A percentile compares a stretch with the other conserved stretches of the same genome.
Evolutionary conservation across 92 coral and sea anemone genomes (phyloP).

Genomic region (Ricordea florida): DNA sequence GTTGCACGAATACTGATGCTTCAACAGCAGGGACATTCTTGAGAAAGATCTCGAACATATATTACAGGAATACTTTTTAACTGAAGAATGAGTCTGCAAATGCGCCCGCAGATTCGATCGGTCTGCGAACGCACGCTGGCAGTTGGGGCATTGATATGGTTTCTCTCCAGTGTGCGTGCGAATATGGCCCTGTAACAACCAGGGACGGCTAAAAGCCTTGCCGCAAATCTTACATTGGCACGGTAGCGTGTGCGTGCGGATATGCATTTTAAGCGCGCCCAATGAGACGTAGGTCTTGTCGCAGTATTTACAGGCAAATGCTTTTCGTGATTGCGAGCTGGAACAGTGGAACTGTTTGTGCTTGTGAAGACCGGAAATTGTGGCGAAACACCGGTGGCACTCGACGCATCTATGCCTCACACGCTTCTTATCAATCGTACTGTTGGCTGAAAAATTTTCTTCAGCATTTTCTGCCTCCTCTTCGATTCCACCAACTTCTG

Average conservation of each 20-base stretch:
- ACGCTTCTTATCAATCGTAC: background rate
- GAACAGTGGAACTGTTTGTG: constrained; percentile 73
- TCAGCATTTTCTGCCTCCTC: background rate
- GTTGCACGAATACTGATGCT: constrained; percentile 66
- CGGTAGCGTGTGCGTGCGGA: constrained; percentile 93
- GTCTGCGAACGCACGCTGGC: constrained; percentile 92
- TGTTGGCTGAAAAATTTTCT: no score
- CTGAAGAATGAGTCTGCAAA: constrained; percentile 88
- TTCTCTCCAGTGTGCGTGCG: constrained; percentile 94
- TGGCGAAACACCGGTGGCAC: constrained; percentile 52
- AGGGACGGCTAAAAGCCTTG: constrained; percentile 90
- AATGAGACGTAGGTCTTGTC: constrained; percentile 82
- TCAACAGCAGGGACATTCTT: constrained; percentile 78
- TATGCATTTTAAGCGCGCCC: constrained; percentile 95
- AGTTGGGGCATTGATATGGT: constrained; percentile 80
- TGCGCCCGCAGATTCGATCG: constrained; percentile 93
- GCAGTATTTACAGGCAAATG: constrained; percentile 90
- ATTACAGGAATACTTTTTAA: constrained; percentile 79
- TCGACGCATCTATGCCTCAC: constrained; percentile 63
- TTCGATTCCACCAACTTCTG: background rate
- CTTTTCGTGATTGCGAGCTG: constrained; percentile 29
- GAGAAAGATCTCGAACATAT: constrained; percentile 82
- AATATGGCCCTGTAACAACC: constrained; percentile 92
- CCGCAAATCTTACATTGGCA: constrained; percentile 89
- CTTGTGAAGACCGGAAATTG: constrained; percentile 59